Evolutionary conservation across 2,797 vertebrate genomes (phyloP), one percentile per base, ranked within the genome.

Genomic region (Agapornis canus): DNA sequence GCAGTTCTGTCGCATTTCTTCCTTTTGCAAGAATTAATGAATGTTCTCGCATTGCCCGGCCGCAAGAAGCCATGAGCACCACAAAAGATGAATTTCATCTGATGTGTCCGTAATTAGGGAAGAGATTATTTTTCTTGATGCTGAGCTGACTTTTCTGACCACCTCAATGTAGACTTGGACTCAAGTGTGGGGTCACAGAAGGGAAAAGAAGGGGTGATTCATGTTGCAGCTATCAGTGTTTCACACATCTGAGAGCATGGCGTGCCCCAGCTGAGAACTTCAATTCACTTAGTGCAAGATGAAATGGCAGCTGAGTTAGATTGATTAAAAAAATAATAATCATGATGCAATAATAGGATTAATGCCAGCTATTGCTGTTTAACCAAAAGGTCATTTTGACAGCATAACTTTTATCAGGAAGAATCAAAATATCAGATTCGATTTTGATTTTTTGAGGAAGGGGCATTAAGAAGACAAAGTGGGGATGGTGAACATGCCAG

Each of bases 241-340:
- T 90, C 94, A 82, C 94, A 94, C 85, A 59, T 92, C 90, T 92
- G 70, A 93, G 81, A 81, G 81, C 48, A 4, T 14, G 25, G 73
- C 1, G 8, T 76, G 86, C 65, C 92, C 96, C 95, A 94, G 94
- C 94, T 95, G 94, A 96, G 95, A 93, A 72, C 88, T 97, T 96
- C 90, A 95, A 66, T 96, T 97, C 96, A 97, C 96, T 96, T 79
- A 90, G 82, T 70, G 80, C 65, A 94, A 72, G 77, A 95, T 71
- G 86, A 97, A 97, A 97, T 85, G 93, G 89, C 94, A 96, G 76
- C 87, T 96, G 92, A 4, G 4, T 61, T 93, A 70, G 80, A 86
- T 25, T 95, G 91, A 97, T 94, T 63, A 95, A 92, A 65, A 92
- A 59, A 86, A 72, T 61, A 86, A 64, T 94, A 87, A 94, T 92